A percentile compares a stretch with the other conserved stretches of the same genome.
These are phyloP conservation scores for Drosophila melanosoma DNA, from an alignment of 2,888 invertebrate species.

Conservation along the genomic window DNA sequence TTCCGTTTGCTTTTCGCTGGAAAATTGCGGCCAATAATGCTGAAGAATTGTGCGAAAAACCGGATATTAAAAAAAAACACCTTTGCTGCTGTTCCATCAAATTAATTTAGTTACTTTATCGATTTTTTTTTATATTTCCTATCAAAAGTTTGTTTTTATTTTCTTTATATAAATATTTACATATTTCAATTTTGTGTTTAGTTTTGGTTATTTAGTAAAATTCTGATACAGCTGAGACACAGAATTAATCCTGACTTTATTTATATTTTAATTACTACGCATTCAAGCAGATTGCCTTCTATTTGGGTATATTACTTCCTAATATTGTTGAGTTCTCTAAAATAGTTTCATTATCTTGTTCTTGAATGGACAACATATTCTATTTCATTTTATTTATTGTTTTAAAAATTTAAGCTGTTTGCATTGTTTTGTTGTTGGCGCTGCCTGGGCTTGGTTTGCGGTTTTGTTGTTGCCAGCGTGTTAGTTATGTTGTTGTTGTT, in stretches of 20 bases:
- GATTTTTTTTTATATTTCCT: too few relatives aligned
- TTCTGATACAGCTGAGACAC: background rate
- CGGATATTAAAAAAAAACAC: slow-evolving; percentile 13
- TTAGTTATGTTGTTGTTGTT: slow-evolving; percentile 35
- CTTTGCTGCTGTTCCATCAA: background rate
- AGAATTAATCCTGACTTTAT: background rate
- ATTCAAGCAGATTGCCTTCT: slow-evolving; percentile 1
- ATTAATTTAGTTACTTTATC: background rate
- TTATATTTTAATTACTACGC: background rate
- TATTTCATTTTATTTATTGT: slow-evolving; percentile 71
- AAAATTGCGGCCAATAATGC: slow-evolving; percentile 25
- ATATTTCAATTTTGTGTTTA: background rate
- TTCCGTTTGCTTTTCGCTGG: slow-evolving; percentile 17
- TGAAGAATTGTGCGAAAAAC: slow-evolving; percentile 5
- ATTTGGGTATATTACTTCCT: slow-evolving; percentile 6
- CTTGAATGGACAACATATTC: slow-evolving; percentile 43
- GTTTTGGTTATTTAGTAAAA: background rate
- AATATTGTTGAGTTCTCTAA: slow-evolving; percentile 22
- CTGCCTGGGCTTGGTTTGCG: slow-evolving; percentile 59
- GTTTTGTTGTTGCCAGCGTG: slow-evolving; percentile 42
- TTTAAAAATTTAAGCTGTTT: slow-evolving; percentile 64
- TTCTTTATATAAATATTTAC: background rate
- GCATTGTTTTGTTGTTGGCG: slow-evolving; percentile 27
- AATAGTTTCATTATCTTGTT: slow-evolving; percentile 35
- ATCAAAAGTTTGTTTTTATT: background rate